phyloP scores from a whole-genome alignment of 2,888 invertebrate genomes.

The Acrobasis suavella region DNA sequence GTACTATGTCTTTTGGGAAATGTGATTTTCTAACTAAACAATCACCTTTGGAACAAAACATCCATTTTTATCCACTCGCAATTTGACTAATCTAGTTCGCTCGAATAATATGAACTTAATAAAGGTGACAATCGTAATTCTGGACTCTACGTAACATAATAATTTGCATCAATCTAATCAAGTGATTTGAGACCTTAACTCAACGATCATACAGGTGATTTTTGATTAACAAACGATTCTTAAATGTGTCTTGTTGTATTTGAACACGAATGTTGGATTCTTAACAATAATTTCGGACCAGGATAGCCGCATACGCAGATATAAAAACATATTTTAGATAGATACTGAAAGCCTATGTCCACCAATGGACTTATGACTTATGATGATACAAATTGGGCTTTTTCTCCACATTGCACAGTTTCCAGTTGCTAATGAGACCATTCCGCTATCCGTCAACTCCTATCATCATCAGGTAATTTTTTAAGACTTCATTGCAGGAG shows the following conservation, averaged over 20 bases:
- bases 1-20: too few relatives aligned
- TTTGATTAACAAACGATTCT: not conserved
- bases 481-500: too few relatives aligned
- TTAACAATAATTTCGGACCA: slow-evolving; percentile 1
- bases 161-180: slow-evolving; percentile 2
- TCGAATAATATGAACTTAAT: slow-evolving; percentile 8
- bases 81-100: not conserved
- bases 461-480: too few relatives aligned
- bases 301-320: slow-evolving; percentile 4
- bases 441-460: too few relatives aligned
- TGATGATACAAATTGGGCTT: too few relatives aligned
- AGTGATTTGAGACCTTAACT: not conserved
- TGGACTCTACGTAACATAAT: slow-evolving; percentile 12
- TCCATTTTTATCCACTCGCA: not conserved
- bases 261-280: not conserved
- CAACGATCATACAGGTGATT: not conserved
- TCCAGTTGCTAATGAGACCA: too few relatives aligned
- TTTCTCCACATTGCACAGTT: too few relatives aligned
- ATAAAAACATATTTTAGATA: not conserved
- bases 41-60: too few relatives aligned
- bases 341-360: not conserved
- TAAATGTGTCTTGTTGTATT: not conserved
- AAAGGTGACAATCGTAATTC: slow-evolving; percentile 21
- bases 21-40: too few relatives aligned
- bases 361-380: too few relatives aligned